phyloP scores from a whole-genome alignment of 2,797 vertebrate species.

The Brotula barbata region DNA sequence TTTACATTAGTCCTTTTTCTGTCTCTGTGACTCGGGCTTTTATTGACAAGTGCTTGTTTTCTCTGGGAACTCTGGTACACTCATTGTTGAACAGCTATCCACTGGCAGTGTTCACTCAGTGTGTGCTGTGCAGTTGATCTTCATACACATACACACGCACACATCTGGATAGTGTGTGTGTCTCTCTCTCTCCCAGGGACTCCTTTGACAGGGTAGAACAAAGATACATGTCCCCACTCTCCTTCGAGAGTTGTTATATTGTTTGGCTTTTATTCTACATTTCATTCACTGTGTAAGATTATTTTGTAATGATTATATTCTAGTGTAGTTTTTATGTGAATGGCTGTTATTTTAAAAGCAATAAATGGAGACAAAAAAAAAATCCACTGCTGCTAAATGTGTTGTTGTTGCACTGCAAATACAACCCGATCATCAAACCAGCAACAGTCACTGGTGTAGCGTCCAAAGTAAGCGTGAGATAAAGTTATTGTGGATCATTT shows the following conservation, averaged over 20 bases:
- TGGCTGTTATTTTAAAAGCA: constrained; percentile 78
- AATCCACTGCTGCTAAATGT: constrained; percentile 13
- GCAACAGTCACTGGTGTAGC: not conserved
- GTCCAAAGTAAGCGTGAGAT: not conserved
- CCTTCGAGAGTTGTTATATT: constrained; percentile 46
- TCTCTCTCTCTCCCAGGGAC: constrained; percentile 46
- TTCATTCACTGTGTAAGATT: constrained; percentile 53
- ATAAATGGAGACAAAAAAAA: constrained; percentile 68
- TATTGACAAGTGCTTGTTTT: constrained; percentile 48
- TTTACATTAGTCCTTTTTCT: constrained; percentile 66
- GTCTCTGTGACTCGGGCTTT: constrained; percentile 55
- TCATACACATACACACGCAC: constrained; percentile 43
- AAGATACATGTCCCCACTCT: constrained; percentile 51
- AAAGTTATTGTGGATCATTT: not conserved
- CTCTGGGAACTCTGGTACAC: constrained; percentile 48
- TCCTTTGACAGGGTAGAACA: constrained; percentile 71
- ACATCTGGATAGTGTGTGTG: constrained; percentile 39
- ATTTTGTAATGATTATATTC: constrained; percentile 71
- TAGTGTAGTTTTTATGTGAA: constrained; percentile 76
- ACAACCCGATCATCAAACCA: not conserved
- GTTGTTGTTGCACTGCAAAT: constrained; percentile 42
- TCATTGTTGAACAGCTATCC: constrained; percentile 54
- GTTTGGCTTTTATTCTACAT: constrained; percentile 53
- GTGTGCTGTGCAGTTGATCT: constrained; percentile 53
- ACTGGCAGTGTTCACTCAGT: constrained; percentile 52